Evolutionary conservation across 2,797 vertebrate species (phyloP).

Genomic region (Dendrocincla tyrannina): DNA sequence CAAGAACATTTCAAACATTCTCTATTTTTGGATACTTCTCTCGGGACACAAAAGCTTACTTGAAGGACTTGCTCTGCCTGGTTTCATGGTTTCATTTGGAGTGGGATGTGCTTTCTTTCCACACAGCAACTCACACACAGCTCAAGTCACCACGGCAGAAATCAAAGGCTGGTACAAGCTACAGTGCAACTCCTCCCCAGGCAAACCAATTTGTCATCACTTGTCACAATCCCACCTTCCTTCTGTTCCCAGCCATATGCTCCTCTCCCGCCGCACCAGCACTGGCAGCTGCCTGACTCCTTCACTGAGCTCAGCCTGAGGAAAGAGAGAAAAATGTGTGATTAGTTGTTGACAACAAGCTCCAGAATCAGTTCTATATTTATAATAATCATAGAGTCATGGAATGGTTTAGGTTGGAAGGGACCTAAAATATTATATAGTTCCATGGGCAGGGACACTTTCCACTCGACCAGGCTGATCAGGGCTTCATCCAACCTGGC

Average conservation of each 20-base stretch:
- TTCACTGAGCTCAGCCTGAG: background rate
- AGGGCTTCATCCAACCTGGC: background rate
- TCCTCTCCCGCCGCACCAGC: background rate
- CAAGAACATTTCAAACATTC: background rate
- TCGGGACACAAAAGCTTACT: background rate
- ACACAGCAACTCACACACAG: background rate
- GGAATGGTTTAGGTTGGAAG: background rate
- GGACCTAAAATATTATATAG: background rate
- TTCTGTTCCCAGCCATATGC: conserved; percentile 11
- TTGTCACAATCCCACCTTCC: conserved; percentile 3
- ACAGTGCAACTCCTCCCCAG: background rate
- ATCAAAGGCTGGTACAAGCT: background rate
- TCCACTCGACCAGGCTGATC: background rate
- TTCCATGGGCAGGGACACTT: background rate
- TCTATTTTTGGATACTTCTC: background rate
- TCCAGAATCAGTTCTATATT: background rate
- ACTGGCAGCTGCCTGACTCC: background rate
- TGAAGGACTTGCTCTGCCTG: background rate
- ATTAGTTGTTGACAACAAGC: background rate
- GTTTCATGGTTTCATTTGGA: background rate
- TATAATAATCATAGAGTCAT: background rate
- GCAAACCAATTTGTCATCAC: background rate
- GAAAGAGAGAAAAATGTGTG: background rate
- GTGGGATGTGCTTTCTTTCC: background rate
- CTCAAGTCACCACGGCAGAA: background rate